Percentiles rank a stretch among this genome's conserved stretches.
Conservation (phyloP, 37 sponge, comb jelly and placozoan species). For the Beroe ovata region DNA sequence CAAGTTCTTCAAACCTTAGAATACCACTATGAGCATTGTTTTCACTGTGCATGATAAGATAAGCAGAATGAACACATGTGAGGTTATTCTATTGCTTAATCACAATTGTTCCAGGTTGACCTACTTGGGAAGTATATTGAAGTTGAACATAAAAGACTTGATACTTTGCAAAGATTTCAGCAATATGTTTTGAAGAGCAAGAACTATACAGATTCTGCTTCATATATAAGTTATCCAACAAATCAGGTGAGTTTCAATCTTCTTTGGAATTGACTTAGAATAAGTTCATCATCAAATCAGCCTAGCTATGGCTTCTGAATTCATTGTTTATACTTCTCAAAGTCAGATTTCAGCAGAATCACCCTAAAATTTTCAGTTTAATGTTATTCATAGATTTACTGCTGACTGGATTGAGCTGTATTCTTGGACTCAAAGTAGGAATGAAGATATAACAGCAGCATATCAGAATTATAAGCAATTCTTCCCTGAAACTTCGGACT, state of each 20-base stretch:
- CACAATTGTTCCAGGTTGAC: not conserved
- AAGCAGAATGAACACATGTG: too few relatives aligned
- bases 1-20: too few relatives aligned
- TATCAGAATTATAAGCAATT: not conserved
- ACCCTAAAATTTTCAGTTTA: slow-evolving; percentile 24
- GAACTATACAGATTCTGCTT: slow-evolving; percentile 15
- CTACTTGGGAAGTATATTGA: slow-evolving; percentile 30
- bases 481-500: slow-evolving; percentile 6
- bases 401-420: slow-evolving; percentile 40
- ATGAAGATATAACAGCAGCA: slow-evolving; percentile 6
- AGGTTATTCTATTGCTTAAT: not conserved
- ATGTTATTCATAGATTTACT: slow-evolving; percentile 58
- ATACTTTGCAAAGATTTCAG: not conserved
- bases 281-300: too few relatives aligned
- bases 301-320: not conserved
- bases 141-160: not conserved
- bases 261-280: too few relatives aligned
- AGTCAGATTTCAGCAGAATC: too few relatives aligned
- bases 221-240: slow-evolving; percentile 43
- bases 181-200: slow-evolving; percentile 11
- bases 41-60: too few relatives aligned
- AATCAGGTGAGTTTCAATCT: slow-evolving; percentile 26
- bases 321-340: too few relatives aligned
- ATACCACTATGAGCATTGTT: too few relatives aligned
- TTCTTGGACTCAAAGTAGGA: not conserved